Conservation (phyloP, 2,888 invertebrate species). For the Neoscelio sp. region DNA sequence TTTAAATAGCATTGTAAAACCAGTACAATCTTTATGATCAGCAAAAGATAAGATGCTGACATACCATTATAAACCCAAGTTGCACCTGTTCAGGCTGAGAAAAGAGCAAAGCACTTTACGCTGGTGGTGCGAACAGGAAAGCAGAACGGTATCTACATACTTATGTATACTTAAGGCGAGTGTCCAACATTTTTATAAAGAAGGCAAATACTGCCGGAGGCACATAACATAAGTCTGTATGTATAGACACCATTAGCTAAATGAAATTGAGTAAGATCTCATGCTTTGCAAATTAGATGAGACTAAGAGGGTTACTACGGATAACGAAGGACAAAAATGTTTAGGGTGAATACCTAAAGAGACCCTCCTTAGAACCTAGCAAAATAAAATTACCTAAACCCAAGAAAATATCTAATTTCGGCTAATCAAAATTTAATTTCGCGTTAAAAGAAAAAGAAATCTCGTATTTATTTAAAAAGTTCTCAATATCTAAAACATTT, state of each 20-base stretch:
- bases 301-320: conserved; percentile 4
- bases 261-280: conserved; percentile 41
- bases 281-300: conserved; percentile 40
- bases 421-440: background rate
- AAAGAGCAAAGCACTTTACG: conserved; percentile 8
- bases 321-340: conserved; percentile 13
- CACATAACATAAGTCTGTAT: too few relatives aligned
- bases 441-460: too few relatives aligned
- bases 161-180: conserved; percentile 31
- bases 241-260: conserved; percentile 35
- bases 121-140: conserved; percentile 16
- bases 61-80: conserved; percentile 8
- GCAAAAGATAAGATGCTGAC: conserved; percentile 10
- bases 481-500: background rate
- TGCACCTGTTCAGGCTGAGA: conserved; percentile 25
- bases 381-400: too few relatives aligned
- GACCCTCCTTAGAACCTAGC: too few relatives aligned
- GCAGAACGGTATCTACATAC: conserved; percentile 22
- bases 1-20: too few relatives aligned
- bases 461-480: background rate
- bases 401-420: too few relatives aligned
- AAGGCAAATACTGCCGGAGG: conserved; percentile 34
- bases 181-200: conserved; percentile 17
- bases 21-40: background rate
- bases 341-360: background rate